A percentile compares a stretch with the other conserved stretches of the same genome.
These are phyloP conservation scores for Clarias fuscus DNA, from an alignment of 2,797 vertebrate genomes.

Conservation along the genomic window DNA sequence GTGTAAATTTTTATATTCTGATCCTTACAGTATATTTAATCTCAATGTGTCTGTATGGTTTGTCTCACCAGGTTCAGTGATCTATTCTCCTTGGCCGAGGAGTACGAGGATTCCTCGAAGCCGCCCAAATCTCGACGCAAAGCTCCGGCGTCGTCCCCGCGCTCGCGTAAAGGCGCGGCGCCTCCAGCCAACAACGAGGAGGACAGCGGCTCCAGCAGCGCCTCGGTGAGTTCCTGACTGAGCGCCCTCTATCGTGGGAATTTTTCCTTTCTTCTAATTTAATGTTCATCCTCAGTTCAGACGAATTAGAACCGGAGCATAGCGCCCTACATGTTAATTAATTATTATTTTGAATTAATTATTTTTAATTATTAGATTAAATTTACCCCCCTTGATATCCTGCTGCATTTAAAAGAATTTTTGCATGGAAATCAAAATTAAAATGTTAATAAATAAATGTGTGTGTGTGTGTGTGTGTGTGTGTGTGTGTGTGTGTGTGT, in stretches of 20 bases:
- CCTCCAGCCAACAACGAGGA: conserved; percentile 87
- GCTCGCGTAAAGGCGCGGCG: conserved; percentile 82
- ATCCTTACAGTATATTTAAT: background rate
- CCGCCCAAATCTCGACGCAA: conserved; percentile 89
- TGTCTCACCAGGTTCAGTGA: conserved; percentile 84
- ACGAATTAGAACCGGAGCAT: no score
- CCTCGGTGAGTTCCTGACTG: conserved; percentile 75
- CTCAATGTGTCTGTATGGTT: background rate
- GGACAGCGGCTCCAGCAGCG: conserved; percentile 87
- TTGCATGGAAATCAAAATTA: background rate
- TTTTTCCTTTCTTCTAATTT: no score
- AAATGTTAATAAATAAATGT: background rate
- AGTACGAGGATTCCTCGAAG: conserved; percentile 90
- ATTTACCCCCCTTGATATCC: background rate
- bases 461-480: background rate
- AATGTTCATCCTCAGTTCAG: no score
- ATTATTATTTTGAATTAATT: no score
- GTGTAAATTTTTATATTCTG: background rate
- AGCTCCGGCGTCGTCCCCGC: conserved; percentile 81
- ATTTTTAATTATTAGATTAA: no score
- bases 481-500: background rate
- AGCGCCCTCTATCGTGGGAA: no score
- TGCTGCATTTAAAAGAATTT: background rate
- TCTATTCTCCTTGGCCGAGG: conserved; percentile 90
- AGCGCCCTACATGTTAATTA: no score